A percentile compares a stretch with the other conserved stretches of the same genome.
These are phyloP conservation scores for Holothuria scabra DNA, from an alignment of 53 echinoderm and acorn worm genomes.

Conservation along the genomic window DNA sequence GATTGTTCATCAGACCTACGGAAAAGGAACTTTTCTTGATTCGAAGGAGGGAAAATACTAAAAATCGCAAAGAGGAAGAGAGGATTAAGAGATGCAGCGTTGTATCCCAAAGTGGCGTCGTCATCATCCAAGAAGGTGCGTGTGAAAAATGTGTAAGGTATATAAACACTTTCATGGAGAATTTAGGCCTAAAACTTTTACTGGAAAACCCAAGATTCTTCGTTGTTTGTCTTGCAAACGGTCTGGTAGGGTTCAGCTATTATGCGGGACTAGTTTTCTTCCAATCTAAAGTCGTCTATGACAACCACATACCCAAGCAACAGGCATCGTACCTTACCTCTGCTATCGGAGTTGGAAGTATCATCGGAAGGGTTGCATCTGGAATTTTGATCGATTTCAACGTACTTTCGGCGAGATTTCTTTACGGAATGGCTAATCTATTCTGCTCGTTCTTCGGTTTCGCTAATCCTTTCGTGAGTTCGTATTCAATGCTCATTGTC, in stretches of 20 bases:
- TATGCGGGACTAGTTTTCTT: conserved; percentile 12
- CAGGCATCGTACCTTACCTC: conserved; percentile 18
- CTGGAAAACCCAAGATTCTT: conserved; percentile 14
- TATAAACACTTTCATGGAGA: background rate
- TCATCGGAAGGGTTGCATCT: conserved; percentile 6
- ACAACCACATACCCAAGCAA: background rate
- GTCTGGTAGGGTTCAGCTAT: conserved; percentile 8
- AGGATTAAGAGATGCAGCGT: background rate
- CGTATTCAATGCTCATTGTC: conserved; percentile 12
- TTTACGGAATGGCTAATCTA: conserved; percentile 20
- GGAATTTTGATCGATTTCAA: conserved; percentile 7
- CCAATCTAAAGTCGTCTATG: conserved; percentile 9
- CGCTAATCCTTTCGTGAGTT: conserved; percentile 28
- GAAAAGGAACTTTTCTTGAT: conserved; percentile 36
- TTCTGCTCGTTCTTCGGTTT: conserved; percentile 32
- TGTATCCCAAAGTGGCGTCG: conserved; percentile 8
- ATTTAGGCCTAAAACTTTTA: conserved; percentile 16
- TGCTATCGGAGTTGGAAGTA: conserved; percentile 21
- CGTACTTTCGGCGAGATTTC: conserved; percentile 13
- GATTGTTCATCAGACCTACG: conserved; percentile 45
- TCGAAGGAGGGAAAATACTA: background rate
- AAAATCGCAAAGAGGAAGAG: background rate
- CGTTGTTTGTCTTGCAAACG: background rate
- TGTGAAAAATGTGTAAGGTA: background rate
- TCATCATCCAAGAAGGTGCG: background rate